Conservation (phyloP, 2,888 invertebrate species). For the Byasa hedistus region DNA sequence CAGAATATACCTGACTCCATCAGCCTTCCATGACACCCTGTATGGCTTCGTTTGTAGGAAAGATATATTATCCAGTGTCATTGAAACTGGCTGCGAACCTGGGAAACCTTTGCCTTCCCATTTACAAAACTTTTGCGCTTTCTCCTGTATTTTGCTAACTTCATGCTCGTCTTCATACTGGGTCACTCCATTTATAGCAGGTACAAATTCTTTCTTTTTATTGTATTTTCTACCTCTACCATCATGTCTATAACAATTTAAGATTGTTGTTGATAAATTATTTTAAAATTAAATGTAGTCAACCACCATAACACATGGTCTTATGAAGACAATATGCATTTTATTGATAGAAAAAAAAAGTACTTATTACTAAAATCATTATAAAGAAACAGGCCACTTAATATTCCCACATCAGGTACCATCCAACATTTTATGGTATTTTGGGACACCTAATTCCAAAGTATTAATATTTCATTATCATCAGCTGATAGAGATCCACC, state of each 20-base stretch:
- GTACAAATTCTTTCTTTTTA: constrained; percentile 87
- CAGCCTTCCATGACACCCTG: constrained; percentile 99
- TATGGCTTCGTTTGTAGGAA: constrained; percentile 90
- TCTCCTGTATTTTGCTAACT: constrained; percentile 84
- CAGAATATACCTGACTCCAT: constrained; percentile 89
- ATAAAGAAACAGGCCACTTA: too few species aligned
- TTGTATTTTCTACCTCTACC: constrained; percentile 76
- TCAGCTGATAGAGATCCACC: too few species aligned
- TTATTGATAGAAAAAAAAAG: too few species aligned
- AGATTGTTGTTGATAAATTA: too few species aligned
- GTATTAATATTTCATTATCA: too few species aligned
- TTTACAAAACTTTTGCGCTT: constrained; percentile 87
- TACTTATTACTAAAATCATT: too few species aligned
- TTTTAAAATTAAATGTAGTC: too few species aligned
- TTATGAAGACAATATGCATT: too few species aligned
- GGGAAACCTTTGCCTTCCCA: constrained; percentile 93
- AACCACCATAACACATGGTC: too few species aligned
- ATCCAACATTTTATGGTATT: too few species aligned
- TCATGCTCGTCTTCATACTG: constrained; percentile 83
- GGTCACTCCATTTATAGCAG: constrained; percentile 89
- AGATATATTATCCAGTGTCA: constrained; percentile 90
- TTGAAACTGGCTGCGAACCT: constrained; percentile 98
- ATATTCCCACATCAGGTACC: too few species aligned
- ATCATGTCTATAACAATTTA: constrained; percentile 42
- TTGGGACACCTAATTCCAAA: too few species aligned